phyloP scores from a whole-genome alignment of 2,888 invertebrate genomes.

The Caprella mutica region DNA sequence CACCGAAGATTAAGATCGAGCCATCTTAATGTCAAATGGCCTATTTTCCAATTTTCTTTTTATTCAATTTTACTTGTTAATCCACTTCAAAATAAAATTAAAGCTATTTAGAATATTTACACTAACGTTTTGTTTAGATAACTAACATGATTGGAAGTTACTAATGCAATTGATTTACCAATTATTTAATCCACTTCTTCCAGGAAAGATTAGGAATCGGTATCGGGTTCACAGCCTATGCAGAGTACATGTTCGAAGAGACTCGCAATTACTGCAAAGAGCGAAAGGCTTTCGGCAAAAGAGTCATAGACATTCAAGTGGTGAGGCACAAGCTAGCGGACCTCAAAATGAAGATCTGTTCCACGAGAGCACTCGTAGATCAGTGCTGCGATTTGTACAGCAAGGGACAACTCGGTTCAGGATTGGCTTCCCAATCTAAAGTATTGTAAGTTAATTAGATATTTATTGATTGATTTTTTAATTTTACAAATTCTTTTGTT shows the following conservation, averaged over 20 bases:
- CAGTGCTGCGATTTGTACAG: constrained; percentile 41
- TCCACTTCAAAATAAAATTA: too few relatives aligned
- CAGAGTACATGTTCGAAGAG: constrained; percentile 43
- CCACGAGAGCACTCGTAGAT: constrained; percentile 42
- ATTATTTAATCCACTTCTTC: too few relatives aligned
- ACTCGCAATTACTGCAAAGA: constrained; percentile 41
- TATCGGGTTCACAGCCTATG: constrained; percentile 38
- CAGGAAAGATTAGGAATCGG: constrained; percentile 42
- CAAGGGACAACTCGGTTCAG: constrained; percentile 39
- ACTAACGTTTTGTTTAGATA: too few relatives aligned
- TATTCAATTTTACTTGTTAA: too few relatives aligned
- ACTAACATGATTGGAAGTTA: too few relatives aligned
- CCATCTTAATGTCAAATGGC: too few relatives aligned
- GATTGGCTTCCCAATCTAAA: constrained; percentile 43
- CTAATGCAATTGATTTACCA: too few relatives aligned
- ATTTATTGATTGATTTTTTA: too few relatives aligned
- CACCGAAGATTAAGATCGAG: too few relatives aligned
- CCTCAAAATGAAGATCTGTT: constrained; percentile 41
- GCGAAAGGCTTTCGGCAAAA: constrained; percentile 43
- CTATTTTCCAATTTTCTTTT: too few relatives aligned
- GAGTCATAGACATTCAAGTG: constrained; percentile 38
- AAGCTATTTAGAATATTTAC: too few relatives aligned
- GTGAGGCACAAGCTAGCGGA: constrained; percentile 44
- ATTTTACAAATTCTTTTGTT: too few relatives aligned
- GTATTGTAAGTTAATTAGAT: constrained; percentile 38